Percentiles rank a stretch among this genome's conserved stretches.
Evolutionary conservation across 2,888 invertebrate genomes (phyloP).

Genomic region (Drosophila prostipennis): DNA sequence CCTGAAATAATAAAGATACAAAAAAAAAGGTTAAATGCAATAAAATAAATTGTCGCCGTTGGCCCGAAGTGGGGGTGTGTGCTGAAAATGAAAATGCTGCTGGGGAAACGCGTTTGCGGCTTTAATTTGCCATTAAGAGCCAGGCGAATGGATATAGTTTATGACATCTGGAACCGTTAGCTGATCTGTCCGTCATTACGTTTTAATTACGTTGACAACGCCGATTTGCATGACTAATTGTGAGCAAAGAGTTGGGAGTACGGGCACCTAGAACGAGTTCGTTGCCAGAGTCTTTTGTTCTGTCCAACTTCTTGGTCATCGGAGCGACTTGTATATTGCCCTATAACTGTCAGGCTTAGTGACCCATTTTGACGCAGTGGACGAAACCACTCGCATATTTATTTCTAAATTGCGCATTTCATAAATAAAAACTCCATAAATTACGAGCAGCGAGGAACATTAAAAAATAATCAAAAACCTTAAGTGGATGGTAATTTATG

Average conservation of each 20-base stretch:
- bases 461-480: conserved; percentile 49
- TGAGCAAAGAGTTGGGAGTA: conserved; percentile 30
- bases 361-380: conserved; percentile 67
- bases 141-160: conserved; percentile 48
- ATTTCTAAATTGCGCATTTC: conserved; percentile 62
- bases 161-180: conserved; percentile 69
- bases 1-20: conserved; percentile 47
- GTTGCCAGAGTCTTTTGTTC: conserved; percentile 70
- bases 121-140: conserved; percentile 74
- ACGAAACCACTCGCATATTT: conserved; percentile 16
- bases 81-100: conserved; percentile 11
- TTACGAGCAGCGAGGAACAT: conserved; percentile 37
- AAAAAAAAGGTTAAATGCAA: conserved; percentile 18
- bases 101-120: conserved; percentile 69
- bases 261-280: conserved; percentile 48
- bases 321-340: conserved; percentile 53
- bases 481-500: conserved; percentile 67
- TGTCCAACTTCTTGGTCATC: conserved; percentile 31
- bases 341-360: conserved; percentile 75
- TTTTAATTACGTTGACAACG: conserved; percentile 77
- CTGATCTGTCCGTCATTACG: conserved; percentile 65
- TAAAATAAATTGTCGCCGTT: conserved; percentile 36
- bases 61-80: conserved; percentile 8
- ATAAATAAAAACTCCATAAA: conserved; percentile 71
- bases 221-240: conserved; percentile 77